Evolutionary conservation across 2,113 vertebrate species (phyloP).

Genomic region (Ardeotis arabs): DNA sequence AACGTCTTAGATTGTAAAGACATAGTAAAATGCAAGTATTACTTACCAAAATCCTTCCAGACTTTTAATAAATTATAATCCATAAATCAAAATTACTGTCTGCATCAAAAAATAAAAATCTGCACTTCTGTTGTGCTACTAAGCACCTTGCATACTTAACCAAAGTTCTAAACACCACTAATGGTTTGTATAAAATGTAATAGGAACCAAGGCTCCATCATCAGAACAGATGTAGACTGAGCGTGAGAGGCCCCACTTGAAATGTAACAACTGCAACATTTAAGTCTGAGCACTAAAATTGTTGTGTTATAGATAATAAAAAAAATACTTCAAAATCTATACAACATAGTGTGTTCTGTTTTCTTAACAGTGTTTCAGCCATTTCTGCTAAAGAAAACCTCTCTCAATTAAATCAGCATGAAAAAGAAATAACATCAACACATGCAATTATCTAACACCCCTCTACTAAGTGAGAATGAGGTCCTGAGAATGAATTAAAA

Average conservation of each 20-base stretch:
- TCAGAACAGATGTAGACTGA: background rate
- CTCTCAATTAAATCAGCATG: conserved; percentile 40
- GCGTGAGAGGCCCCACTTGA: background rate
- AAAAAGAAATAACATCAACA: conserved; percentile 9
- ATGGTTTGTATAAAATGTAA: background rate
- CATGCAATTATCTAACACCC: conserved; percentile 20
- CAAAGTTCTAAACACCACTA: background rate
- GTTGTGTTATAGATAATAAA: conserved; percentile 6
- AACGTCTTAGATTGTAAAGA: background rate
- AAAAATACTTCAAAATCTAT: conserved; percentile 7
- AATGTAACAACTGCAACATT: background rate
- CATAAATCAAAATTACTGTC: background rate
- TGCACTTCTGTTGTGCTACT: background rate
- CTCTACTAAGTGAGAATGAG: background rate
- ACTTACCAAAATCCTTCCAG: conserved; percentile 2
- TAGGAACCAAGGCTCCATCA: background rate
- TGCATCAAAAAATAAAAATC: background rate
- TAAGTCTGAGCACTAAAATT: conserved; percentile 31
- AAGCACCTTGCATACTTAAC: background rate
- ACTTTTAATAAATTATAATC: background rate
- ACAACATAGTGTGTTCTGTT: background rate
- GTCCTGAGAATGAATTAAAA: background rate
- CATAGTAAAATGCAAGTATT: background rate
- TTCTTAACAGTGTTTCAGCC: conserved; percentile 25
- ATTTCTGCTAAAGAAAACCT: conserved; percentile 31